Evolutionary conservation across 2,113 vertebrate species (phyloP).

Genomic region (Petaurus breviceps): DNA sequence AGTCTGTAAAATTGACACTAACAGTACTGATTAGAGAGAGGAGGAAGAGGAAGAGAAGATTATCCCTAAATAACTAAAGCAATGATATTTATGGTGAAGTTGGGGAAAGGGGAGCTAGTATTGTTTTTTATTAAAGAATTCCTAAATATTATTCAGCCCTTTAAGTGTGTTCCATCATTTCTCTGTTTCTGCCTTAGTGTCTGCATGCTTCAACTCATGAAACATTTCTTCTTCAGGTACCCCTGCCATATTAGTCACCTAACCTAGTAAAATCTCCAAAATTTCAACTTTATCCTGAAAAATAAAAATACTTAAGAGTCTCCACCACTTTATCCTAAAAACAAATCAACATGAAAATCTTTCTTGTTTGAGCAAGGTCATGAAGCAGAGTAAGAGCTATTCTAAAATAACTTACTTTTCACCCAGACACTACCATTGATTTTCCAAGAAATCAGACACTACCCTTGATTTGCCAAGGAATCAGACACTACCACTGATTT

Average conservation of each 20-base stretch:
- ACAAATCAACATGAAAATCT: not conserved
- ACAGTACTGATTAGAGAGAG: not conserved
- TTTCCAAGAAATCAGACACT: not conserved
- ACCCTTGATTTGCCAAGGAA: not conserved
- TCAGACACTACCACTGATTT: not conserved
- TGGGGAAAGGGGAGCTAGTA: not conserved
- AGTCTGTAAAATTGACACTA: not conserved
- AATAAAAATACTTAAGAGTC: not conserved
- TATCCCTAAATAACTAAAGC: not conserved
- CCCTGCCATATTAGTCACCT: not conserved
- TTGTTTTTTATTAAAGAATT: not conserved
- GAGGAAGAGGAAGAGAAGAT: not conserved
- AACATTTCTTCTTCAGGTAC: constrained; percentile 6
- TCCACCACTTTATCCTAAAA: not conserved
- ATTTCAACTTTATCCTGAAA: not conserved
- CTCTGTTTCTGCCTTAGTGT: not conserved
- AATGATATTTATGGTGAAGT: not conserved
- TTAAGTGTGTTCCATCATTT: not conserved
- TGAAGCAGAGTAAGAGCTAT: not conserved
- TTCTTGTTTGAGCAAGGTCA: not conserved
- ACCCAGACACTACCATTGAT: not conserved
- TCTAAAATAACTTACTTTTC: not conserved
- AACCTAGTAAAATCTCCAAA: not conserved
- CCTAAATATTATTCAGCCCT: not conserved
- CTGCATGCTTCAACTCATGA: not conserved